Conservation (phyloP, 2,888 invertebrate species). For the Rhagonycha fulva region DNA sequence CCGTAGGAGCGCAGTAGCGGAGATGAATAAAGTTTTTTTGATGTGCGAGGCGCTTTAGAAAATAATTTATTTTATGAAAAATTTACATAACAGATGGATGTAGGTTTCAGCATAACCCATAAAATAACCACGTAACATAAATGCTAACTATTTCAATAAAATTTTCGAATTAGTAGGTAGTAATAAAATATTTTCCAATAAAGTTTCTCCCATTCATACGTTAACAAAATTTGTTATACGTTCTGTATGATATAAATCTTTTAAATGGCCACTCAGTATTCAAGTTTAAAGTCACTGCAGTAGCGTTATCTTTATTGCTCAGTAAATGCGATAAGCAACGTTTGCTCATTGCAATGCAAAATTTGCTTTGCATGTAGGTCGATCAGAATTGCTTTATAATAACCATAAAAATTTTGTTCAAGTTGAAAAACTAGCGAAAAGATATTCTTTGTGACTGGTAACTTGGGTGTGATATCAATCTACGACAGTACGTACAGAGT, state of each 20-base stretch:
- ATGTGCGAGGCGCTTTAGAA: not conserved
- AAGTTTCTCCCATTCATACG: not conserved
- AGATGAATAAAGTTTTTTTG: not conserved
- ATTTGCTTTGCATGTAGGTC: slow-evolving; percentile 5
- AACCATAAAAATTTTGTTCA: not conserved
- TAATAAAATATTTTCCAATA: not conserved
- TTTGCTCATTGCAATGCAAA: slow-evolving; percentile 5
- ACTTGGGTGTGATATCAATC: not conserved
- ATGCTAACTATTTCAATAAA: not conserved
- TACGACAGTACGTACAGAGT: slow-evolving; percentile 6
- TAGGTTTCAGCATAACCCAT: not conserved
- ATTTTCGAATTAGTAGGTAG: not conserved
- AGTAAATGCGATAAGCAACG: slow-evolving; percentile 12
- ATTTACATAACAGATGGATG: not conserved
- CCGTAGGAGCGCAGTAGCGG: no score
- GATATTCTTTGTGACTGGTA: not conserved
- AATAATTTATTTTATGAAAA: not conserved
- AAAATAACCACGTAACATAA: not conserved
- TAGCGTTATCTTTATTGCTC: slow-evolving; percentile 12
- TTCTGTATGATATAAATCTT: slow-evolving; percentile 9
- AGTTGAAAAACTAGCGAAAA: not conserved
- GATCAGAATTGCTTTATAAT: not conserved
- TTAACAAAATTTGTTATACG: not conserved
- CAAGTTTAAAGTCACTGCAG: slow-evolving; percentile 6
- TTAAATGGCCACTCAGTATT: not conserved